Percentiles rank a stretch among this genome's conserved stretches.
Conservation (phyloP, 2,113 vertebrate species). For the Epinephelus fuscoguttatus region DNA sequence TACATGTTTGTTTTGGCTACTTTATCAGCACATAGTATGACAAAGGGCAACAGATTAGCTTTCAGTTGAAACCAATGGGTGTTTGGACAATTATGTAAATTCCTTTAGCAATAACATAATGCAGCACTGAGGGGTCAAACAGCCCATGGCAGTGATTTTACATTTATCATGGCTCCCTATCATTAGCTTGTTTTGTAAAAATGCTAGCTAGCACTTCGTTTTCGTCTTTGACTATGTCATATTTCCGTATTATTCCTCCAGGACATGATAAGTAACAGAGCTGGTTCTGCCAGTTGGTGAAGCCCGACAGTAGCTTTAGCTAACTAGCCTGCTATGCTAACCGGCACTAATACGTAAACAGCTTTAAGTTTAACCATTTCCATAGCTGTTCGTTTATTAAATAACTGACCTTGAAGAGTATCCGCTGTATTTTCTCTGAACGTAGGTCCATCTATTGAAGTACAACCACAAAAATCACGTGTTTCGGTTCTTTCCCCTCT, state of each 20-base stretch:
- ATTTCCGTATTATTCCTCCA: background rate
- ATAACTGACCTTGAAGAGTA: slow-evolving; percentile 80
- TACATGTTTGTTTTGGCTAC: background rate
- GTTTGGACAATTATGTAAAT: background rate
- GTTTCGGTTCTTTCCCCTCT: too few relatives aligned
- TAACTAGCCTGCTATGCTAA: background rate
- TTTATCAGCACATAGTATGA: background rate
- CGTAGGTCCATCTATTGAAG: slow-evolving; percentile 78
- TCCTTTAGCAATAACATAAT: too few relatives aligned
- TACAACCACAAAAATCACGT: too few relatives aligned
- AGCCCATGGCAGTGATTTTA: background rate
- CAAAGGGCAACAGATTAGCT: background rate
- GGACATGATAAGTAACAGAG: slow-evolving; percentile 17
- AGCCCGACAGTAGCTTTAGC: background rate
- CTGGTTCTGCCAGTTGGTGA: slow-evolving; percentile 68
- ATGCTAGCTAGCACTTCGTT: rapidly evolving
- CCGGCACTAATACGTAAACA: background rate
- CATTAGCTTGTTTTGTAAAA: background rate
- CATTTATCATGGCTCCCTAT: background rate
- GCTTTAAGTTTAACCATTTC: rapidly evolving
- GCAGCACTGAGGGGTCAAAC: too few relatives aligned
- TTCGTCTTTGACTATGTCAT: background rate
- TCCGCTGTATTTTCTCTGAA: slow-evolving; percentile 75
- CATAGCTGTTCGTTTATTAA: rapidly evolving
- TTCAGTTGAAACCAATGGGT: background rate